phyloP scores from a whole-genome alignment of 2,888 invertebrate species.

The Sminthurides aquaticus region DNA sequence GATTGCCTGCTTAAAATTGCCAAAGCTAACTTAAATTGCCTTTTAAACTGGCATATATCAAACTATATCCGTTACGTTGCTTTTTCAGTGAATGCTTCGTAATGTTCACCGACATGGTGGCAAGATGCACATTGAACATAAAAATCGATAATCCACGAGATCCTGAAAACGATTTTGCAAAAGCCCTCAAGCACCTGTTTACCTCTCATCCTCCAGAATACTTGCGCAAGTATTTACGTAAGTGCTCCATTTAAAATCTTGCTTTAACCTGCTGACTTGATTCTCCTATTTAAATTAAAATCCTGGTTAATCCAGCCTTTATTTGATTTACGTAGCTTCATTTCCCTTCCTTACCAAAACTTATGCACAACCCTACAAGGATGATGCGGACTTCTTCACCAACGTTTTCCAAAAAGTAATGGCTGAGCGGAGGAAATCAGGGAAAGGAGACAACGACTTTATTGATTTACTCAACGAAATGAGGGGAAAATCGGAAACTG shows the following conservation, averaged over 20 bases:
- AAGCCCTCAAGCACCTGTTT: slow-evolving; percentile 26
- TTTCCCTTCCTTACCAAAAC: background rate
- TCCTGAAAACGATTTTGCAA: slow-evolving; percentile 36
- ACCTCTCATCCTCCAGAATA: slow-evolving; percentile 14
- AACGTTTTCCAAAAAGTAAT: slow-evolving; percentile 30
- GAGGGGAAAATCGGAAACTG: slow-evolving; percentile 13
- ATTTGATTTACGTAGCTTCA: background rate
- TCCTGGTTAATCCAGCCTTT: too few relatives aligned
- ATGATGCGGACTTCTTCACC: slow-evolving; percentile 21
- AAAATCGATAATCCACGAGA: slow-evolving; percentile 29
- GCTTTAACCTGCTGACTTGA: too few relatives aligned
- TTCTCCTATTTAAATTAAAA: too few relatives aligned
- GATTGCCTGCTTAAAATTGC: too few relatives aligned
- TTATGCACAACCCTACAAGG: background rate
- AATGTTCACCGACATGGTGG: slow-evolving; percentile 31
- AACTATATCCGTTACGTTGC: background rate
- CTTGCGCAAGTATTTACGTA: background rate
- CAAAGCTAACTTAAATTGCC: too few relatives aligned
- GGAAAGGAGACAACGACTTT: slow-evolving; percentile 23
- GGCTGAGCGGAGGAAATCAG: slow-evolving; percentile 21
- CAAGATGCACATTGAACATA: slow-evolving; percentile 28
- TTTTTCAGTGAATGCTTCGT: slow-evolving; percentile 6
- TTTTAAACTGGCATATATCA: too few relatives aligned
- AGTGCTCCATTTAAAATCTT: too few relatives aligned
- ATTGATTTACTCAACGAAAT: slow-evolving; percentile 27